Base-by-base conservation (phyloP, 2,113 vertebrate genomes). In the Carassius auratus region DNA sequence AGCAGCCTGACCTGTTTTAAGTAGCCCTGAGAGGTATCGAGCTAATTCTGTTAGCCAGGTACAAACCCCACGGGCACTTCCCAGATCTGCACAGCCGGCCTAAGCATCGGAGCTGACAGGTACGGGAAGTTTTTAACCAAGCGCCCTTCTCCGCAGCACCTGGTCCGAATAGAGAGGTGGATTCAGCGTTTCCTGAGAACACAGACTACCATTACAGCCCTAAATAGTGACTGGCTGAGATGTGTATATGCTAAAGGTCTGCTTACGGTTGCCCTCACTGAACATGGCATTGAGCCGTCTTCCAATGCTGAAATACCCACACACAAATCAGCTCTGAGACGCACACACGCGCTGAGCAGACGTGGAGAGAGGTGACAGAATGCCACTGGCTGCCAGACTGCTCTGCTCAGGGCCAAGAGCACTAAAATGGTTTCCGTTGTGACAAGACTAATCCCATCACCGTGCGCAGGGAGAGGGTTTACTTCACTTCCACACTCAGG, bases 391-490 rank as follows among this genome's bases (percentile, higher is more conserved):
- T 93, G 93, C 94, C 92, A 94, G 91, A 88, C 80, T 64, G 85
- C 81, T 84, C 84, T 3, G 86, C 80, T 89, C 86, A 83, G 78
- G 75, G 91, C 92, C 93, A 92, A 85, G 89, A 87, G 89, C 90
- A 92, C 90, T 94, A 93, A 94, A 90, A 92, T 88, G 64, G 92
- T 93, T 93, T 94, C 93, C 92, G 90, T 90, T 88, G 91, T 92
- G 93, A 94, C 93, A 94, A 87, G 91, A 92, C 91, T 92, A 93
- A 95, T 93, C 91, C 90, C 90, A 83, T 94, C 91, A 92, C 87
- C 75, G 86, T 62, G 88, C 86, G 85, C 81, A 85, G 64, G 88
- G 83, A 88, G 86, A 85, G 87, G 86, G 86, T 90, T 69, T 61
- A 87, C 75, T 84, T 48, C 9, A 69, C 69, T 61, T 50, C 52